Conservation (phyloP, 2,888 invertebrate genomes). For the Scelioninae gen. 2 region DNA sequence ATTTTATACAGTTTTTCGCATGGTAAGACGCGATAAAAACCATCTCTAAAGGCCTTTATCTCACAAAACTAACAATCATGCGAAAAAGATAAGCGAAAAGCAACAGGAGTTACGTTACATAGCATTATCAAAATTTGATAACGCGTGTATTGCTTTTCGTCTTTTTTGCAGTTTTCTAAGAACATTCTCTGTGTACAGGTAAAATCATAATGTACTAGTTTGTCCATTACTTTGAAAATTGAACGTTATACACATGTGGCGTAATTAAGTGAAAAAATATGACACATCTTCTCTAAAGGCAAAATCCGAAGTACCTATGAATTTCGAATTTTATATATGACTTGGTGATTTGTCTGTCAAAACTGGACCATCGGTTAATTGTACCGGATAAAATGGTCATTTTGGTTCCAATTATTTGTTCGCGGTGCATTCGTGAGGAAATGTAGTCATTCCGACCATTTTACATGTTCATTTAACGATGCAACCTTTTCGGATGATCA, state of each 20-base stretch:
- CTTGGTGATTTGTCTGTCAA: neutral
- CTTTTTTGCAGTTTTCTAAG: slow-evolving; percentile 15
- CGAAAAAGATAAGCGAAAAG: slow-evolving; percentile 20
- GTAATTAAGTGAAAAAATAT: slow-evolving; percentile 56
- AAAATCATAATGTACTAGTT: slow-evolving; percentile 10
- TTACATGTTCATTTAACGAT: too few species aligned
- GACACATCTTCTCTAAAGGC: slow-evolving; percentile 36
- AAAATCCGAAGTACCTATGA: neutral
- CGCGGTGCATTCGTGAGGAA: too few species aligned
- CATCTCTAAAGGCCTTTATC: slow-evolving; percentile 10
- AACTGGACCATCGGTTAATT: too few species aligned
- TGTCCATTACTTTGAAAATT: slow-evolving; percentile 19
- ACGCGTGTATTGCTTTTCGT: slow-evolving; percentile 5
- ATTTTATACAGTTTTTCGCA: slow-evolving; percentile 33
- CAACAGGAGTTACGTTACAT: slow-evolving; percentile 9
- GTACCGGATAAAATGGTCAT: too few species aligned
- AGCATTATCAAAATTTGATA: slow-evolving; percentile 7
- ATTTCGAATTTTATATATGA: neutral
- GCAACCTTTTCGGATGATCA: too few species aligned
- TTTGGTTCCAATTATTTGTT: too few species aligned
- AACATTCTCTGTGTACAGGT: slow-evolving; percentile 26
- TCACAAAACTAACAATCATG: slow-evolving; percentile 20
- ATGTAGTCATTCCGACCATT: too few species aligned
- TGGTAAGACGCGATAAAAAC: slow-evolving; percentile 10
- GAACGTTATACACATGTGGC: slow-evolving; percentile 28